Percentiles rank a stretch among this genome's conserved stretches.
Conservation (phyloP, 2,888 invertebrate genomes). For the Yponomeuta evonymella region DNA sequence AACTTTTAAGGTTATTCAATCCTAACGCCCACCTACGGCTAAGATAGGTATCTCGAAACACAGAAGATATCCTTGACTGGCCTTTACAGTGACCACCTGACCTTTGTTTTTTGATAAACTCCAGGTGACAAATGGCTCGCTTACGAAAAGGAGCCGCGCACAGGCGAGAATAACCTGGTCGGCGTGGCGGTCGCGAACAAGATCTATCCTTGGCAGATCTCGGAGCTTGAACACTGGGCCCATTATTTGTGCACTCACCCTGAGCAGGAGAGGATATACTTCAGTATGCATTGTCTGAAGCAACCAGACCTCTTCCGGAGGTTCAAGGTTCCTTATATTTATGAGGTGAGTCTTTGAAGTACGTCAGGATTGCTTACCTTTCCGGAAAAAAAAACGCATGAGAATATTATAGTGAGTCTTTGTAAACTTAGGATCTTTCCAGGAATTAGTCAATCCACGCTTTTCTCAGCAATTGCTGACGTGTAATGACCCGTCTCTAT, state of each 20-base stretch:
- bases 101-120: slow-evolving; percentile 13
- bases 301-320: slow-evolving; percentile 63
- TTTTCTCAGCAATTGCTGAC: no score
- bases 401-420: no score
- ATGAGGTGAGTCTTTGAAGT: slow-evolving; percentile 51
- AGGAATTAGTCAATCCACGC: no score
- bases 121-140: slow-evolving; percentile 52
- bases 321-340: slow-evolving; percentile 60
- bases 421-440: no score
- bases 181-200: slow-evolving; percentile 67
- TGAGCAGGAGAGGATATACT: slow-evolving; percentile 63
- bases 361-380: slow-evolving; percentile 7
- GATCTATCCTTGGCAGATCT: slow-evolving; percentile 67
- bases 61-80: no score
- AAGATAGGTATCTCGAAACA: no score
- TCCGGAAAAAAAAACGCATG: no score
- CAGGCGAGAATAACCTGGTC: slow-evolving; percentile 53
- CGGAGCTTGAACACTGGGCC: slow-evolving; percentile 70
- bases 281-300: slow-evolving; percentile 66
- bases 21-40: no score
- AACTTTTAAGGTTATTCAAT: no score
- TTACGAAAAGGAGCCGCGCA: slow-evolving; percentile 45
- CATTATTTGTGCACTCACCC: slow-evolving; percentile 52
- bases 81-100: no score
- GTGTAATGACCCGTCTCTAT: no score